These are phyloP conservation scores for Clistopyga incitator DNA, from an alignment of 2,888 invertebrate genomes.

Conservation along the genomic window DNA sequence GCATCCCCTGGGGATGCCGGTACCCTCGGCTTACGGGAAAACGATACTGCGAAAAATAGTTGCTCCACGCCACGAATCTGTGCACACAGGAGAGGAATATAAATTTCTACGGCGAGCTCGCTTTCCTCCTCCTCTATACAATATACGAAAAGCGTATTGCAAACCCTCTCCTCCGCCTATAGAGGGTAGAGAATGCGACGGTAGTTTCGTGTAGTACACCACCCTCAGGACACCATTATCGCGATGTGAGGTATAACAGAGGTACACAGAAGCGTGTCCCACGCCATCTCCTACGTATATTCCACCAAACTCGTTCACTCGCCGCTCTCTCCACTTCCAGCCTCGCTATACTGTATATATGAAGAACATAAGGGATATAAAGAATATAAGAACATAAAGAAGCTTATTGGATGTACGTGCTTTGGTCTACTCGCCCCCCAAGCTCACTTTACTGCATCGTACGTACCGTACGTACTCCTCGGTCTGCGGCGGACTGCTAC, in stretches of 20 bases:
- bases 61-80: constrained; percentile 45
- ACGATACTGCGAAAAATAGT: constrained; percentile 35
- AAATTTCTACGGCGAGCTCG: constrained; percentile 31
- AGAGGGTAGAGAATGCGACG: constrained; percentile 19
- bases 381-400: constrained; percentile 42
- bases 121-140: neutral
- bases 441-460: constrained; percentile 29
- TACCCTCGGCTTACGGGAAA: constrained; percentile 23
- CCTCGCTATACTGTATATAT: constrained; percentile 13
- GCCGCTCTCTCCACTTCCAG: neutral
- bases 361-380: constrained; percentile 25
- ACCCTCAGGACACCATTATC: constrained; percentile 58
- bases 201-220: constrained; percentile 23
- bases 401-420: constrained; percentile 45
- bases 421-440: constrained; percentile 18
- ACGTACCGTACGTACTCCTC: constrained; percentile 10
- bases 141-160: constrained; percentile 35
- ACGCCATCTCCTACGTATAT: neutral
- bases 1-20: constrained; percentile 45
- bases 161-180: neutral
- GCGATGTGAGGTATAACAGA: constrained; percentile 44
- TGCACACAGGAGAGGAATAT: constrained; percentile 49
- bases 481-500: neutral
- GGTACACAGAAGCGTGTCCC: constrained; percentile 14
- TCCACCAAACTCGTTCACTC: constrained; percentile 2